These are phyloP conservation scores for Amaurobius ferox DNA, from an alignment of 2,888 invertebrate genomes.

Conservation along the genomic window DNA sequence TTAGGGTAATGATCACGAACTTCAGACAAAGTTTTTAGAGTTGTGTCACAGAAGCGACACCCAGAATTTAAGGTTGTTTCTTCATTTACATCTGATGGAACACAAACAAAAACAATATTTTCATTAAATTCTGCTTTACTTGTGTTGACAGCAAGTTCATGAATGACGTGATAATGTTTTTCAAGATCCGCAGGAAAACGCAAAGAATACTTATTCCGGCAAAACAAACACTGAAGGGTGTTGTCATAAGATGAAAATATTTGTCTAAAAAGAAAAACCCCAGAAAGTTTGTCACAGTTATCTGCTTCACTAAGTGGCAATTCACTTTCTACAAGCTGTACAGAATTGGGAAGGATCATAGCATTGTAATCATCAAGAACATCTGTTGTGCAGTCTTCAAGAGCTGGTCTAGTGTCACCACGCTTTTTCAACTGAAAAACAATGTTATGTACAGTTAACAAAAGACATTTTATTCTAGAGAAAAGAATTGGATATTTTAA, in stretches of 20 bases:
- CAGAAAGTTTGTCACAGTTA: constrained; percentile 63
- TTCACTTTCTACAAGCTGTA: constrained; percentile 72
- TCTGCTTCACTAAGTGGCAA: constrained; percentile 71
- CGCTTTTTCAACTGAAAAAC: constrained; percentile 60
- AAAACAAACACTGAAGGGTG: constrained; percentile 73
- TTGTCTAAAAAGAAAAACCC: constrained; percentile 72
- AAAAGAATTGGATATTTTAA: too few species aligned
- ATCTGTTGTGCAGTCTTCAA: constrained; percentile 70
- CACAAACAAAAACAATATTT: constrained; percentile 74
- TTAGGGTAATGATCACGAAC: constrained; percentile 74
- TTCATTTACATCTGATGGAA: constrained; percentile 74
- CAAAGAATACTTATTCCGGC: constrained; percentile 73
- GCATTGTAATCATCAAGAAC: constrained; percentile 65
- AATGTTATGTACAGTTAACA: too few species aligned
- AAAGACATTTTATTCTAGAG: background rate
- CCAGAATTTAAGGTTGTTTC: constrained; percentile 73
- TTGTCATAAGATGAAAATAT: constrained; percentile 73
- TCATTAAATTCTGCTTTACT: constrained; percentile 74
- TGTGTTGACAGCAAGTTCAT: constrained; percentile 74
- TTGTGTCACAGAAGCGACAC: constrained; percentile 74
- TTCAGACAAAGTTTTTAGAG: constrained; percentile 73
- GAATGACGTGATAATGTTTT: constrained; percentile 74
- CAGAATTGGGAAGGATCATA: constrained; percentile 69
- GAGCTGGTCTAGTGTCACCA: constrained; percentile 65
- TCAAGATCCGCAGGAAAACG: constrained; percentile 73